Base-by-base conservation (phyloP, 2,888 invertebrate genomes). In the Encarsia formosa region DNA sequence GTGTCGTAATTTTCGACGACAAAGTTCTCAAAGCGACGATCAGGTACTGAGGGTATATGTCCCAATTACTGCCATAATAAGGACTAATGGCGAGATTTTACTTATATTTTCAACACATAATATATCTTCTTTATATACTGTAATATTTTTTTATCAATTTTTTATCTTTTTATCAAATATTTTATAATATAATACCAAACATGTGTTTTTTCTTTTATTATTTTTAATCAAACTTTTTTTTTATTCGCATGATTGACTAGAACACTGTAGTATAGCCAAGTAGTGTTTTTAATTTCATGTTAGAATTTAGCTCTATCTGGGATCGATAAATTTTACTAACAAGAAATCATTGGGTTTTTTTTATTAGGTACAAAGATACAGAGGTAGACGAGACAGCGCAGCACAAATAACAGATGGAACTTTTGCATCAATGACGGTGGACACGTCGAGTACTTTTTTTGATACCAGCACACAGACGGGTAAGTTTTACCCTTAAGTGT, bases 391-490 rank as follows among this genome's bases (percentile, higher is more conserved):
- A 11, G 92, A 93, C 70, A 92, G 92, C 2, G 86, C 88, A 38
- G 91, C 91, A 0, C 93, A 93, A 76, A 93, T 93, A 66, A 85
- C 89, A 48, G 92, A 93, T 68, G 93, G 93, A 15, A 93, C 92
- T 22, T 85, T 92, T 60, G 91, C 88, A 24, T 88, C 91, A 31
- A 93, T 93, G 93, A 91, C 91, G 0, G 91, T 92, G 22, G 92
- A 93, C 74, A 92, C 92, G 3, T 90, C 91, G 4, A 91, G 91
- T 75, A 91, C 91, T 1, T 91, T 91, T 75, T 92, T 91, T 71
- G 92, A 92, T 76, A 91, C 90, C 61, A 91, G 91, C 74, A 92
- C 92, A 22, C 92, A 92, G 77, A 92, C 92, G 71, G 92, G 92
- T 91, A 69, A 86, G 87, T 78, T 2, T 16, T 43, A 6, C 5